Conservation (phyloP, 2,113 vertebrate genomes). For the Platysteira castanea region DNA sequence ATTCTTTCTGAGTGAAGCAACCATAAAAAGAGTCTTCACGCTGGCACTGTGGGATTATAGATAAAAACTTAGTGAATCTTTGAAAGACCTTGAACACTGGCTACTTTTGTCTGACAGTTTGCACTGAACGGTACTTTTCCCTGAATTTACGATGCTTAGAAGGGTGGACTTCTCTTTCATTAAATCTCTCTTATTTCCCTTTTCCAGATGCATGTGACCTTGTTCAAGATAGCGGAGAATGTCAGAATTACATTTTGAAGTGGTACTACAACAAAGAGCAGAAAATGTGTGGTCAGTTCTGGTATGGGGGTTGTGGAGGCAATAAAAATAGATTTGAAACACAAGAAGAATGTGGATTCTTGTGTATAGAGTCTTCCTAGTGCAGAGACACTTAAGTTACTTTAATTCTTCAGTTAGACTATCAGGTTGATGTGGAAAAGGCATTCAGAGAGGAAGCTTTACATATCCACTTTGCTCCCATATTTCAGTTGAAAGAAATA, state of each 20-base stretch:
- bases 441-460: not conserved
- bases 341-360: constrained; percentile 67
- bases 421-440: not conserved
- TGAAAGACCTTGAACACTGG: not conserved
- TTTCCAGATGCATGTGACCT: constrained; percentile 71
- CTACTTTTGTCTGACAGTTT: not conserved
- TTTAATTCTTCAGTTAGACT: not conserved
- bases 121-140: fast-evolving
- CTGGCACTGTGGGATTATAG: not conserved
- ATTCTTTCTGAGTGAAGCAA: not conserved
- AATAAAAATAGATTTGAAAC: constrained; percentile 81
- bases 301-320: constrained; percentile 82
- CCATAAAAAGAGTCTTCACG: not conserved
- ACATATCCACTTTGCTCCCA: not conserved
- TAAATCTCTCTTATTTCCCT: not conserved
- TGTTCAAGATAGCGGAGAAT: constrained; percentile 67
- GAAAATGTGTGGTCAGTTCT: constrained; percentile 75
- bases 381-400: not conserved
- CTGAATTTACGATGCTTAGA: not conserved
- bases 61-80: not conserved
- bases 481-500: not conserved
- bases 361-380: constrained; percentile 38
- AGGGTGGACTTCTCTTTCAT: not conserved
- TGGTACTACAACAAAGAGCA: constrained; percentile 77
- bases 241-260: constrained; percentile 71